Evolutionary conservation across 1,140 invertebrate genomes (phyloP).

Genomic region (Hycleus cichorii): DNA sequence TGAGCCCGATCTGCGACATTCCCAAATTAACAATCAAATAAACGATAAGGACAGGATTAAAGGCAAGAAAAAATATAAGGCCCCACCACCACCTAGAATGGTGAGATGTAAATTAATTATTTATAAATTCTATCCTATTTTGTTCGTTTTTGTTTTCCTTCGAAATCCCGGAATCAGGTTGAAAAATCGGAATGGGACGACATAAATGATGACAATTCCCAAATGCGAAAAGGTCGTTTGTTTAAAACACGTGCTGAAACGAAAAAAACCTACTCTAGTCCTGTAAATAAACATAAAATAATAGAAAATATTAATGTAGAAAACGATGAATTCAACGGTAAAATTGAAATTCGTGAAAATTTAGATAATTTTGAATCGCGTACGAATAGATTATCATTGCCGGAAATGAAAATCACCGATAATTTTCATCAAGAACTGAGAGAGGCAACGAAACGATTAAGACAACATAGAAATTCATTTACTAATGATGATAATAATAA

Average conservation of each 20-base stretch:
- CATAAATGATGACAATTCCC: constrained; percentile 25
- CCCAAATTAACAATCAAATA: background rate
- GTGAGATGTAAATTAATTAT: constrained; percentile 8
- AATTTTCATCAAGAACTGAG: constrained; percentile 62
- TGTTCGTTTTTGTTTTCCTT: background rate
- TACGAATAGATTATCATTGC: constrained; percentile 42
- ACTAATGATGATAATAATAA: constrained; percentile 14
- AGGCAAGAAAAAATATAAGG: constrained; percentile 58
- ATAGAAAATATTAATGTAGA: constrained; percentile 1
- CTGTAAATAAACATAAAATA: constrained; percentile 20
- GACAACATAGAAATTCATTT: constrained; percentile 25
- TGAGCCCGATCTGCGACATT: constrained; percentile 57
- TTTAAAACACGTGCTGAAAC: constrained; percentile 69
- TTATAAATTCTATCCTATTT: no score
- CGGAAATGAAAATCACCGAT: constrained; percentile 49
- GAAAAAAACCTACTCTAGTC: constrained; percentile 44
- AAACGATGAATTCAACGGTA: background rate
- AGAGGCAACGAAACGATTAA: constrained; percentile 55
- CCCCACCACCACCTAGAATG: constrained; percentile 46
- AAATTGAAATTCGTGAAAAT: constrained; percentile 14
- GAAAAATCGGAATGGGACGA: constrained; percentile 16
- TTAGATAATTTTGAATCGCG: constrained; percentile 9
- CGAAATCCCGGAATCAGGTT: constrained; percentile 2
- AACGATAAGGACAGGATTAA: constrained; percentile 38
- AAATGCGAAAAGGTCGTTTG: constrained; percentile 52